These are phyloP conservation scores for Pseudomyrmex sp. DNA, from an alignment of 1,140 invertebrate species.

Conservation along the genomic window DNA sequence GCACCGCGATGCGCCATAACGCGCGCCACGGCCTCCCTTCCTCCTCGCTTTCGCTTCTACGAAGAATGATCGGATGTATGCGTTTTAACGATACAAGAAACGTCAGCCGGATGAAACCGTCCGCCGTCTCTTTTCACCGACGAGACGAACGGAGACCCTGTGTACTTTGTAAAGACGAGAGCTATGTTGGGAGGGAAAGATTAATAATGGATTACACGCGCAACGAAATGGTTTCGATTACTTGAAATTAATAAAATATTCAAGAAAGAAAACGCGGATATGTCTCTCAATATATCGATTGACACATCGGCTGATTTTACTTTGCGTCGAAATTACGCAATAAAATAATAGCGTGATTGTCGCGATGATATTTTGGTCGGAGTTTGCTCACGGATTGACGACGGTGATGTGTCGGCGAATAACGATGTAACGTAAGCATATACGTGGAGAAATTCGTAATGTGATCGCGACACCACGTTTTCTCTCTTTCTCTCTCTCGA, in stretches of 20 bases:
- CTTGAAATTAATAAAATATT: no score
- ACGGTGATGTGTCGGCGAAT: background rate
- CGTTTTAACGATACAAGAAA: slow-evolving; percentile 66
- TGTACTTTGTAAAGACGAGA: background rate
- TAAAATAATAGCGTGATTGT: slow-evolving; percentile 15
- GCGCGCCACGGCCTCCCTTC: slow-evolving; percentile 46
- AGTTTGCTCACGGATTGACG: background rate
- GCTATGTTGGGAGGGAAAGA: background rate
- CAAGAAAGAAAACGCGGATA: background rate
- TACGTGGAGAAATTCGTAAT: background rate
- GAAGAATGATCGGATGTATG: slow-evolving; percentile 66
- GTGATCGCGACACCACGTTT: background rate
- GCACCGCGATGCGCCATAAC: slow-evolving; percentile 63
- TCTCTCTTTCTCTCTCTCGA: background rate
- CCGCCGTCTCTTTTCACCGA: slow-evolving; percentile 44
- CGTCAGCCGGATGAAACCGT: slow-evolving; percentile 58
- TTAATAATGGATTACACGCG: no score
- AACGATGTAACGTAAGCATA: slow-evolving; percentile 7
- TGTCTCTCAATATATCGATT: background rate
- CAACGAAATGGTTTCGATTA: no score
- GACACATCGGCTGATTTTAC: background rate
- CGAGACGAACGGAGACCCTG: background rate
- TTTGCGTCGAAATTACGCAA: background rate
- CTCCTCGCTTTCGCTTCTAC: slow-evolving; percentile 61
- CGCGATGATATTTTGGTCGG: no score